Conservation (phyloP, 2,113 vertebrate species). For the Antennarius striatus region DNA sequence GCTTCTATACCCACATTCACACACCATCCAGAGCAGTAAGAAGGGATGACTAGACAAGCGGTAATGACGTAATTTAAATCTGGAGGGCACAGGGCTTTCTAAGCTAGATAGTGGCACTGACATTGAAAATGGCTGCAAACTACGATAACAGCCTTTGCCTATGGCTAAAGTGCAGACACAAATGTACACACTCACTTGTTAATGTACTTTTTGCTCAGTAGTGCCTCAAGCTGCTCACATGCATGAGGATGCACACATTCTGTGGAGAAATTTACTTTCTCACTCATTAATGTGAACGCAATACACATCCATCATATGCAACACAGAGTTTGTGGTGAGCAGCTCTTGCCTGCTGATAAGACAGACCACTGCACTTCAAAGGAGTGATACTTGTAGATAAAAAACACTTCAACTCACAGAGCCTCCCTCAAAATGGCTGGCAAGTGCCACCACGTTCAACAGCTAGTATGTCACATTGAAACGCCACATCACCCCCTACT, state of each 20-base stretch:
- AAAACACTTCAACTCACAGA: constrained; percentile 60
- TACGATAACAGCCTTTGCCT: constrained; percentile 69
- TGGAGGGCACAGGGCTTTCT: constrained; percentile 58
- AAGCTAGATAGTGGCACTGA: constrained; percentile 48
- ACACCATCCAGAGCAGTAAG: constrained; percentile 19
- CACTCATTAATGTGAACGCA: constrained; percentile 5
- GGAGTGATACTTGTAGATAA: constrained; percentile 67
- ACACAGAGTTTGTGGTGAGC: constrained; percentile 56
- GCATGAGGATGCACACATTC: constrained; percentile 11
- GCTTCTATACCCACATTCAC: background rate
- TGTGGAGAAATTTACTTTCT: constrained; percentile 26
- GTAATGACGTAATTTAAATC: constrained; percentile 61
- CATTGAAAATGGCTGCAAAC: constrained; percentile 63
- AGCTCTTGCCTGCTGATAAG: constrained; percentile 70
- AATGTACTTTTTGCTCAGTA: constrained; percentile 15
- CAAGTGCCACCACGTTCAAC: constrained; percentile 40
- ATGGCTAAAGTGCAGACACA: constrained; percentile 51
- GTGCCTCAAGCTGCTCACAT: constrained; percentile 8
- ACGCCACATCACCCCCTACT: constrained; percentile 20
- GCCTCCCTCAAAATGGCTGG: constrained; percentile 71
- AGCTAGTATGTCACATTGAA: constrained; percentile 45
- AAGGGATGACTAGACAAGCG: constrained; percentile 32
- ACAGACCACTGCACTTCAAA: constrained; percentile 73
- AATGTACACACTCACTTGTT: constrained; percentile 5
- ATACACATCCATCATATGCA: constrained; percentile 4